Conservation (phyloP, 2,113 vertebrate genomes). For the Melanostigma gelatinosum region DNA sequence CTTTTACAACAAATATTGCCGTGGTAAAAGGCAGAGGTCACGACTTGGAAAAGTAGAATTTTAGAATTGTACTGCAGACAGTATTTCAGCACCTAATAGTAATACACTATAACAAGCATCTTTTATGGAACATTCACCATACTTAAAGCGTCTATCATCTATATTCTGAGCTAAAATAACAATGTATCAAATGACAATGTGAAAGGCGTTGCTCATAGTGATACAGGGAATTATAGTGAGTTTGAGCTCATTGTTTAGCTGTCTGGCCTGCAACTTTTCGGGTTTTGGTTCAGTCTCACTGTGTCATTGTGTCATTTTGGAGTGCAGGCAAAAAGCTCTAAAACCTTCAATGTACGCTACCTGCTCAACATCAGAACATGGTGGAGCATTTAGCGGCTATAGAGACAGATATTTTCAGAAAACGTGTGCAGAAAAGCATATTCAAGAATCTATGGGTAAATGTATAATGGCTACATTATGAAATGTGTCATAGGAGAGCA, state of each 20-base stretch:
- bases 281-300: no score
- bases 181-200: neutral
- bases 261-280: no score
- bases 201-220: neutral
- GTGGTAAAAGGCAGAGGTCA: neutral
- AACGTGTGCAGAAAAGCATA: neutral
- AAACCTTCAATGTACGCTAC: no score
- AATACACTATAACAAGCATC: neutral
- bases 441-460: neutral
- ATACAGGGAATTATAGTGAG: neutral
- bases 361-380: no score
- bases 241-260: neutral
- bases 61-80: neutral
- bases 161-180: no score
- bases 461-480: neutral
- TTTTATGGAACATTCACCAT: neutral
- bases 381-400: no score
- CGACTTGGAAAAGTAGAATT: no score
- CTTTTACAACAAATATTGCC: neutral
- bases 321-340: no score
- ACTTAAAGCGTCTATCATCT: neutral
- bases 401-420: no score
- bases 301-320: no score
- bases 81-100: neutral
- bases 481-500: neutral